A percentile compares a stretch with the other conserved stretches of the same genome.
phyloP scores from a whole-genome alignment of 2,797 vertebrate species.

The Acridotheres tristis region DNA sequence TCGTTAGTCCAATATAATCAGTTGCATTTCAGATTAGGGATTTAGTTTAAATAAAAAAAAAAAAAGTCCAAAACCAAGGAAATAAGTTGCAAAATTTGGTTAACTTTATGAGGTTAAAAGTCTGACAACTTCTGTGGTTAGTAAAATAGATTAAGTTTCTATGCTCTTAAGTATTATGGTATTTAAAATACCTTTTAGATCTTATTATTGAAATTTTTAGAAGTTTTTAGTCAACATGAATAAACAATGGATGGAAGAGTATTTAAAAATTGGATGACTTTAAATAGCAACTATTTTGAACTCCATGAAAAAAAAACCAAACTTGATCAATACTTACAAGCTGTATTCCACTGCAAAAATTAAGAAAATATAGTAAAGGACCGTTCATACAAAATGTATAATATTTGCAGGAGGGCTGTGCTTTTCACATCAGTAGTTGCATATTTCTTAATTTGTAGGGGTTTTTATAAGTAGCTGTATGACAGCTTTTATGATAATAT shows the following conservation, averaged over 20 bases:
- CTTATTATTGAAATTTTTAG: not conserved
- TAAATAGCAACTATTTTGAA: not conserved
- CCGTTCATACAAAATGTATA: not conserved
- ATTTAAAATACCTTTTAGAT: not conserved
- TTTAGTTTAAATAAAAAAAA: not conserved
- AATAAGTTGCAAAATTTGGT: not conserved
- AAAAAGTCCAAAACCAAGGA: not conserved
- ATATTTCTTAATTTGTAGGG: not conserved
- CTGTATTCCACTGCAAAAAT: not conserved
- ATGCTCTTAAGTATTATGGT: not conserved
- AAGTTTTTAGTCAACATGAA: not conserved
- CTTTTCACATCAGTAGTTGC: conserved; percentile 21
- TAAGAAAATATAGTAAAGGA: not conserved
- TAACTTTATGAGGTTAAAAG: not conserved
- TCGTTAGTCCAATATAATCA: not conserved
- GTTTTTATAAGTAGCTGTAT: conserved; percentile 18
- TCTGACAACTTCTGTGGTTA: not conserved
- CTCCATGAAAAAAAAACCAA: not conserved
- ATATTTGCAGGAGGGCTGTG: not conserved
- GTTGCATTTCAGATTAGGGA: not conserved
- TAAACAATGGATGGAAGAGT: not conserved
- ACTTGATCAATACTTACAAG: not conserved
- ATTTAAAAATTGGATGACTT: not conserved
- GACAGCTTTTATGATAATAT: conserved; percentile 14
- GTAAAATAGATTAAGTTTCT: not conserved